Evolutionary conservation across 2,888 invertebrate species (phyloP).

Genomic region (Gasteruption jaculator): DNA sequence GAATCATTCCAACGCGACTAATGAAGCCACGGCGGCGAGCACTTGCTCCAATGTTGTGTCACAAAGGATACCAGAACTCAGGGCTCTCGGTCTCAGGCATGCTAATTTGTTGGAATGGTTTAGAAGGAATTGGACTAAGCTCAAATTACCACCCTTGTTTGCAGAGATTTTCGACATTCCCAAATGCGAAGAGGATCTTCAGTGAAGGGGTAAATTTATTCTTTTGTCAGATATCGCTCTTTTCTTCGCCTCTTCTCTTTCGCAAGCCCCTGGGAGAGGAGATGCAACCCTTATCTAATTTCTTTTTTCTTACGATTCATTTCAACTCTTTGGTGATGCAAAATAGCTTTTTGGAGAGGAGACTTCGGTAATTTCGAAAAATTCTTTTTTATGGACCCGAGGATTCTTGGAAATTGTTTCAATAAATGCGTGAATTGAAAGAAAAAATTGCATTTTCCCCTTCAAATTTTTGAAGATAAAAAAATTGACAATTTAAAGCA

Average conservation of each 20-base stretch:
- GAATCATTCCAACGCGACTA: constrained; percentile 48
- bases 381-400: too few species aligned
- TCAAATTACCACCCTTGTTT: constrained; percentile 86
- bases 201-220: constrained; percentile 39
- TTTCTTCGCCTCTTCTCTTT: constrained; percentile 2
- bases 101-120: constrained; percentile 85
- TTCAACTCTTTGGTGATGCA: too few species aligned
- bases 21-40: constrained; percentile 36
- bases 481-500: too few species aligned
- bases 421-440: too few species aligned
- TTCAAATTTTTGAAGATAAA: too few species aligned
- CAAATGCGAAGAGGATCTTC: constrained; percentile 69
- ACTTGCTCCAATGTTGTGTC: constrained; percentile 50
- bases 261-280: too few species aligned
- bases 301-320: too few species aligned
- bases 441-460: too few species aligned
- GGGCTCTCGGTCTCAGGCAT: constrained; percentile 78
- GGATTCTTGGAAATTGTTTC: too few species aligned
- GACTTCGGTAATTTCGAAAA: too few species aligned
- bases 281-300: too few species aligned
- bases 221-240: neutral
- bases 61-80: constrained; percentile 70
- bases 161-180: constrained; percentile 97
- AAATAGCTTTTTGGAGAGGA: too few species aligned
- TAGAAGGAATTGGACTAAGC: constrained; percentile 79